Evolutionary conservation across 2,888 invertebrate genomes (phyloP).

Genomic region (Netelia inedita): DNA sequence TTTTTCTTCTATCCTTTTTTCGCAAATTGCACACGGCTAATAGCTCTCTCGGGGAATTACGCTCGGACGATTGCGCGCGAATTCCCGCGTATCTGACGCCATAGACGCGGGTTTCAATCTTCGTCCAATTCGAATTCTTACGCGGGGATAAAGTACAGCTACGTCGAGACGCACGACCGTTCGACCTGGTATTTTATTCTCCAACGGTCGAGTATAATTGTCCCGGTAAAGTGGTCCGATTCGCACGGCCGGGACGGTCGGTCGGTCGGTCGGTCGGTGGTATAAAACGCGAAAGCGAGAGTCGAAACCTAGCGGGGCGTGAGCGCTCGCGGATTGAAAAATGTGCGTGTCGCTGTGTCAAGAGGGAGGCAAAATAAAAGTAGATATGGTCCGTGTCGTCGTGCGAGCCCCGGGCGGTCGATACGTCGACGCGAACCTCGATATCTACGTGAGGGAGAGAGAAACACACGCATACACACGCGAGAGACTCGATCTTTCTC

Average conservation of each 20-base stretch:
- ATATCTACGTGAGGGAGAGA: no score
- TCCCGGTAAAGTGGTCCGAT: constrained; percentile 51
- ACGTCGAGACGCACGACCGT: constrained; percentile 20
- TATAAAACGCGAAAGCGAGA: constrained; percentile 58
- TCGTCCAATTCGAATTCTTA: constrained; percentile 24
- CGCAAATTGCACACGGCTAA: not conserved
- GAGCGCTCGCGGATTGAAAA: not conserved
- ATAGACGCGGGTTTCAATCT: not conserved
- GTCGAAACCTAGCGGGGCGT: constrained; percentile 6
- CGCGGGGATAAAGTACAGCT: not conserved
- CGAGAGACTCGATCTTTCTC: constrained; percentile 8
- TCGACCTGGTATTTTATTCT: constrained; percentile 64
- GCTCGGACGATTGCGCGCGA: not conserved
- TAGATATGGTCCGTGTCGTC: not conserved
- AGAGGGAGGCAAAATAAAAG: constrained; percentile 11
- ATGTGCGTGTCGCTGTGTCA: not conserved
- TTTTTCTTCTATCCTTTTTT: not conserved
- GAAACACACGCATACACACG: not conserved
- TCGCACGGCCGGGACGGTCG: not conserved
- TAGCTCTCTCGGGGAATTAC: not conserved
- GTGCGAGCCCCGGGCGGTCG: constrained; percentile 27
- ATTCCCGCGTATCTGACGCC: constrained; percentile 11
- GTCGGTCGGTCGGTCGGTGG: constrained; percentile 31
- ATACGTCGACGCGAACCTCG: constrained; percentile 18
- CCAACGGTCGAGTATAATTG: constrained; percentile 32